These are phyloP conservation scores for Papilio gigon DNA, from an alignment of 2,888 invertebrate species.

Conservation along the genomic window DNA sequence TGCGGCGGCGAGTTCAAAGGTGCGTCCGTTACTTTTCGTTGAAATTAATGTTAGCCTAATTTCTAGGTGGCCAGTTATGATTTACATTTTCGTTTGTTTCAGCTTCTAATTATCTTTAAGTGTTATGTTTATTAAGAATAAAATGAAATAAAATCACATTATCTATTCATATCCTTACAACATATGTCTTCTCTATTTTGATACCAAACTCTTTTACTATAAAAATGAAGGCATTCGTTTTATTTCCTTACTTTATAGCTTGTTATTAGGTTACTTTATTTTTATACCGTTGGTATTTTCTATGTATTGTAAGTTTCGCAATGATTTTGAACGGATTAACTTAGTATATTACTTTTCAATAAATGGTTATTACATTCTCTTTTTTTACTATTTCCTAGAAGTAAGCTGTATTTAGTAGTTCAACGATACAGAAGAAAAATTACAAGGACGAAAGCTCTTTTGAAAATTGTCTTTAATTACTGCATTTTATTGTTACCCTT, in stretches of 20 bases:
- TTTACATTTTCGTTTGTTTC: conserved; percentile 4
- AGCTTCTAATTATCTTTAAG: not conserved
- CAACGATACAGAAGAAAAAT: conserved; percentile 16
- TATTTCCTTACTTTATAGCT: too few relatives aligned
- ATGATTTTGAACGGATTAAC: too few relatives aligned
- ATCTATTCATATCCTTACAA: too few relatives aligned
- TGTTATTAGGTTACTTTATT: too few relatives aligned
- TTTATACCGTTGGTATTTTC: too few relatives aligned
- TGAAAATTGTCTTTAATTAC: conserved; percentile 35
- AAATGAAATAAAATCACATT: not conserved
- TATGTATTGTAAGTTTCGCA: too few relatives aligned
- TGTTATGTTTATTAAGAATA: too few relatives aligned
- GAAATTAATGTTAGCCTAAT: conserved; percentile 30
- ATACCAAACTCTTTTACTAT: too few relatives aligned
- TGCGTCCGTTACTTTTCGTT: conserved; percentile 22
- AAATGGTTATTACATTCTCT: too few relatives aligned
- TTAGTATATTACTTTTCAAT: not conserved
- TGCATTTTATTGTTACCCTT: conserved; percentile 35
- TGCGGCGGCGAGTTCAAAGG: conserved; percentile 25
- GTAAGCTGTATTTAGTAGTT: not conserved
- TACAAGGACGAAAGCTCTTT: conserved; percentile 24
- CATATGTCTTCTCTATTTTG: too few relatives aligned
- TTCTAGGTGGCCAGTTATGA: conserved; percentile 14
- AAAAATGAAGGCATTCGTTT: too few relatives aligned
- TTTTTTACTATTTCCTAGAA: not conserved